Evolutionary conservation across 2,797 vertebrate genomes (phyloP), one percentile per base, ranked within the genome.

Genomic region (Catostomus latipinnis): DNA sequence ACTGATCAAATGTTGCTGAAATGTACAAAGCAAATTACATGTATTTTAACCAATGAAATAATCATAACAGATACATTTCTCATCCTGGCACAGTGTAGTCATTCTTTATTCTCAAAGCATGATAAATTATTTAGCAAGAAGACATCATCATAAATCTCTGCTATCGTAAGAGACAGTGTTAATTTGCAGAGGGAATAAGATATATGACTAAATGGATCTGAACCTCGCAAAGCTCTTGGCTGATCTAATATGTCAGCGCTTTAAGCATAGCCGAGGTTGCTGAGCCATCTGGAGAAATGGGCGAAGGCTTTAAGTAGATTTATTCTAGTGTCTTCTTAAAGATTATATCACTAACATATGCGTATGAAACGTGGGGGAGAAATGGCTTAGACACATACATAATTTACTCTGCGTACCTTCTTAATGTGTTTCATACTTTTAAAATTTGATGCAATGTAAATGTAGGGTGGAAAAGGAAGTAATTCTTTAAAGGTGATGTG

Each of bases 271-370:
- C 56, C 73, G 61, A 70, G 81, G 67, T 61, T 79, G 14, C 69
- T 61, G 54, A 63, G 56, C 84, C 71, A 81, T 84, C 81, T 81
- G 70, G 58, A 56, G 60, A 74, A 82, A 81, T 72, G 58, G 57
- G 70, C 66, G 52, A 66, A 84, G 68, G 12, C 60, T 71, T 85
- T 80, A 89, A 84, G 82, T 71, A 83, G 84, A 90, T 88, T 88
- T 88, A 88, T 88, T 84, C 76, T 76, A 81, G 81, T 74, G 74
- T 82, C 82, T 79, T 75, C 74, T 80, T 87, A 84, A 84, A 83
- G 82, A 90, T 88, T 86, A 88, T 86, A 87, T 87, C 63, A 85
- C 72, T 78, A 73, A 80, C 88, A 90, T 86, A 88, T 91, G 88
- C 80, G 71, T 45, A 71, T 81, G 9, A 22, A 80, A 75, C 71